Base-by-base conservation (phyloP, 2,888 invertebrate genomes). In the Argyra leucocephala region DNA sequence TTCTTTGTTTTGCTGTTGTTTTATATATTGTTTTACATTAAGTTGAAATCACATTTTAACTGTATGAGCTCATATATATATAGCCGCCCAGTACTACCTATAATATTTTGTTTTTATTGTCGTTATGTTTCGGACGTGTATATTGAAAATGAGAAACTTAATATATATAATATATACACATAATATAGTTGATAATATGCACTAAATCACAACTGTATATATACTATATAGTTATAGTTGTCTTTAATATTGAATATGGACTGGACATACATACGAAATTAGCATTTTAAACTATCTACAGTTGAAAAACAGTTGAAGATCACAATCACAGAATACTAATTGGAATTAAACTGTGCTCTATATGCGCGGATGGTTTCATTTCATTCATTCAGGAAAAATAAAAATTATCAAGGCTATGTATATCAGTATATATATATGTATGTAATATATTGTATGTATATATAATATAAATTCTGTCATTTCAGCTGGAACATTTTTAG, bases 261-360 rank as follows among this genome's bases (percentile, higher is more conserved):
- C 59, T 59, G 48, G 59, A 59, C 59, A 23, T 23, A 59, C 59
- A 59, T 59, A 59, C 59, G 23, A 18, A 59, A 59, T 59, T 59
- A 59, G 59, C 59, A 59, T 59, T 59, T 59, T 23, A 12, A 23
- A 22, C 22, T 31, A 31, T 31, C 31, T n/a, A n/a, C n/a, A 31
- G 31, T 12, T 6, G 5, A 18, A n/a, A 48, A 48, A 18, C 48
- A 48, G 18, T 48, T 48, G 48, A 59, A 59, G 59, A 59, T 59
- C 23, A 59, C 22, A 59, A 59, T 59, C 59, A 24, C 59, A 23
- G 22, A 24, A 59, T 23, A 59, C 59, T 59, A 59, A 59, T 59
- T 59, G 59, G 48, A n/a, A 48, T 18, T 48, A 18, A 48, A 48
- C 5, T 48, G 48, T 18, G 18, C 48, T 48, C 18, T n/a, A 18